Conservation (phyloP, 2,888 invertebrate species). For the Theretra japonica region DNA sequence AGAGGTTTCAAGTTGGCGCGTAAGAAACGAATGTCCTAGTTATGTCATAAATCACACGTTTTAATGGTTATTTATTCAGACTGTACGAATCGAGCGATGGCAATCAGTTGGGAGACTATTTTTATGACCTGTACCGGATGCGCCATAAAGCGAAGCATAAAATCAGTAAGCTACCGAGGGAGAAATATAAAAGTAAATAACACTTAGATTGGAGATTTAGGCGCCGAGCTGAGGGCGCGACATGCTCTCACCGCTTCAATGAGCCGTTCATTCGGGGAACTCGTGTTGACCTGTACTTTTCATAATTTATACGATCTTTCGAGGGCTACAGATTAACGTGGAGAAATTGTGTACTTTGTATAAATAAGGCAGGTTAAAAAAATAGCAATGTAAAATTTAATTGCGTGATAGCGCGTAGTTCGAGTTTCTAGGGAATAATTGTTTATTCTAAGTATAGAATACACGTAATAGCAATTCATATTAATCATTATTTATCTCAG, state of each 20-base stretch:
- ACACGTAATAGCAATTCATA: not conserved
- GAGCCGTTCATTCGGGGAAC: slow-evolving; percentile 56
- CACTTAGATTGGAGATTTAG: slow-evolving; percentile 76
- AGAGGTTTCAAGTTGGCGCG: slow-evolving; percentile 27
- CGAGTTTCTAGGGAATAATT: not conserved
- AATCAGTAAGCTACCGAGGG: slow-evolving; percentile 76
- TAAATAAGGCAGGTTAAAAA: not conserved
- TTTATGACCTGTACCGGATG: slow-evolving; percentile 78
- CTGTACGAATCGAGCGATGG: slow-evolving; percentile 69
- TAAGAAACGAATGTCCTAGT: slow-evolving; percentile 53
- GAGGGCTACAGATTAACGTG: slow-evolving; percentile 31
- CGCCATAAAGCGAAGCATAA: slow-evolving; percentile 79
- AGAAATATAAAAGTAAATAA: slow-evolving; percentile 81
- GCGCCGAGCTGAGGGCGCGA: slow-evolving; percentile 55
- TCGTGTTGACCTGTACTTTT: slow-evolving; percentile 58
- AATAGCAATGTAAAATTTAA: not conserved
- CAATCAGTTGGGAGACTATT: slow-evolving; percentile 78
- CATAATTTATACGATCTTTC: slow-evolving; percentile 43
- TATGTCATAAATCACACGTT: slow-evolving; percentile 65
- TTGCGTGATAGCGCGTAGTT: not conserved
- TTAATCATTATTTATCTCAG: slow-evolving; percentile 15
- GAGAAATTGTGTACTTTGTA: not conserved
- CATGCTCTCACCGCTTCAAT: slow-evolving; percentile 57
- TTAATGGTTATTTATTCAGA: slow-evolving; percentile 76
- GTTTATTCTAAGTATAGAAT: not conserved